Base-by-base conservation (phyloP, 2,888 invertebrate species). In the Bimastos eiseni region DNA sequence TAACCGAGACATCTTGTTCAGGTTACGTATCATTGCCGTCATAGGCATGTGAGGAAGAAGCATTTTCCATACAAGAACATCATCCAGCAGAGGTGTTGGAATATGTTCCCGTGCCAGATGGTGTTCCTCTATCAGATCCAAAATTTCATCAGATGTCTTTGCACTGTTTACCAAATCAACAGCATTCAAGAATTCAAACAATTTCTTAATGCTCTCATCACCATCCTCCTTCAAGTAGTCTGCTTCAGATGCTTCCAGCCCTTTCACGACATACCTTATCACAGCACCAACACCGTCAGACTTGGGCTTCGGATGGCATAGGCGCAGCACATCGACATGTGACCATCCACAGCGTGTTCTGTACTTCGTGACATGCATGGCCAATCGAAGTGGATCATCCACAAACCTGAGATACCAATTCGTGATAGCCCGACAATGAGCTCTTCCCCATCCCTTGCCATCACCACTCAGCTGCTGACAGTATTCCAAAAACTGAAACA, bases 311-410 rank as follows among this genome's bases (percentile, higher is more conserved):
- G 93, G 92, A 90, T 94, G 93, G 38, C 93, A 90, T 37, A 94
- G 91, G 49, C 95, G 94, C 96, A 96, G 95, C n/a, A 97, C 95
- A 93, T 97, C 97, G 93, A 96, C 96, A 94, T 97, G 97, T 0
- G 96, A 96, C 96, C 97, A 97, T 11, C 97, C 97, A 93, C 97
- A 96, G 92, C 96, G 96, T 19, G 96, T 96, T 90, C 96, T 96
- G 90, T 96, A 96, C 93, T 96, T 96, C 11, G 96, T 96, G 36
- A 97, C 96, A 92, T 96, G 96, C 93, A 96, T 96, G 0, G 96
- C 96, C 86, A 97, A 95, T 90, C 96, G 96, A 94, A 96, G 94
- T 0, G 97, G 96, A 24, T 96, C 91, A 15, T 92, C 89, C 21
- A 55, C 55, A 90, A 89, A 92, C 44, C 49, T 86, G n/a, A 91